phyloP scores from a whole-genome alignment of 1,140 invertebrate genomes.

The Acromyrmex charruanus region DNA sequence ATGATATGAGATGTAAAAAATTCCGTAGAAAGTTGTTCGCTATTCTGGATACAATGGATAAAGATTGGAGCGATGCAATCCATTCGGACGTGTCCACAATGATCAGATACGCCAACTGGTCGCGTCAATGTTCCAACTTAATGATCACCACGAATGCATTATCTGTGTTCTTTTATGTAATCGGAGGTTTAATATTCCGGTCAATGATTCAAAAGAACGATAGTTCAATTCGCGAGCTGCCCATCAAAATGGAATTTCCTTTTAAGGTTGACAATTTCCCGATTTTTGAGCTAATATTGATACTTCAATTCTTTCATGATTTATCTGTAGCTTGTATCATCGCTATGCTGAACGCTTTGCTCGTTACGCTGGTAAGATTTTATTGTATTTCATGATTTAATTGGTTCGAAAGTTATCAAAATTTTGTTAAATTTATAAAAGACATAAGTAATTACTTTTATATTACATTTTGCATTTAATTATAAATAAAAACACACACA shows the following conservation, averaged over 20 bases:
- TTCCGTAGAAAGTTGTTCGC: constrained; percentile 37
- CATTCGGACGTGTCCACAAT: constrained; percentile 39
- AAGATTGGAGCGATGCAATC: constrained; percentile 44
- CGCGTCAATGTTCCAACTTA: constrained; percentile 48
- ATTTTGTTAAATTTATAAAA: not conserved
- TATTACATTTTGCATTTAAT: too few species aligned
- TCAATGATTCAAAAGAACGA: constrained; percentile 17
- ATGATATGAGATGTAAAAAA: not conserved
- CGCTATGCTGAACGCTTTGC: constrained; percentile 61
- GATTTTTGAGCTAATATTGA: constrained; percentile 53
- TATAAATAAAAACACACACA: not conserved
- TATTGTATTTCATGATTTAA: not conserved
- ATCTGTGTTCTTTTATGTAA: constrained; percentile 44
- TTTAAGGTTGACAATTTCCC: constrained; percentile 52
- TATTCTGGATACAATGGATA: constrained; percentile 47
- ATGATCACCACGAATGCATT: constrained; percentile 40
- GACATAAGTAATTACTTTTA: not conserved
- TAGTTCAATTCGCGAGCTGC: constrained; percentile 16
- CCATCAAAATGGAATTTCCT: constrained; percentile 68
- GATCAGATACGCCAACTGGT: constrained; percentile 38
- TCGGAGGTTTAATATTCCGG: constrained; percentile 30
- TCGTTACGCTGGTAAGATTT: constrained; percentile 63
- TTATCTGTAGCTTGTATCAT: constrained; percentile 44
- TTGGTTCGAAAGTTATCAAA: not conserved
- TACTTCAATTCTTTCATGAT: constrained; percentile 52